A percentile compares a stretch with the other conserved stretches of the same genome.
Conservation (phyloP, 2,113 vertebrate species). For the Upupa epops region DNA sequence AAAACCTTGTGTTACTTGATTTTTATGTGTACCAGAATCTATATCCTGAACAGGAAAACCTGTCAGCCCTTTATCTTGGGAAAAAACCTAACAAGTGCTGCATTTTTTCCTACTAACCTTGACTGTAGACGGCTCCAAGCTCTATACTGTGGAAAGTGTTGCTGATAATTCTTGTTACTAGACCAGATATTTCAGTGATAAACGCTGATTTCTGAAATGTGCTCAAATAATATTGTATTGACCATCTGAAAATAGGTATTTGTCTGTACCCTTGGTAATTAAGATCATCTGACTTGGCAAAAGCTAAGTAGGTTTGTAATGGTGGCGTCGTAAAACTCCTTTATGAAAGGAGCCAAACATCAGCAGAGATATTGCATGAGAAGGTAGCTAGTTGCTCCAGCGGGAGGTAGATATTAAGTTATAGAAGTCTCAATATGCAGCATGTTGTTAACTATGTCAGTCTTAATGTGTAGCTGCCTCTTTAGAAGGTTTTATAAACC, state of each 20-base stretch:
- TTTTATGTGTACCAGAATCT: not conserved
- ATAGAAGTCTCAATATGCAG: not conserved
- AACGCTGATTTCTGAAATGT: not conserved
- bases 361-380: not conserved
- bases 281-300: not conserved
- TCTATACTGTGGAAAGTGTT: not conserved
- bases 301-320: not conserved
- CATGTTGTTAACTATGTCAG: not conserved
- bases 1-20: not conserved
- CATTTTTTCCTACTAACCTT: not conserved
- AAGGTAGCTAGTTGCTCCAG: not conserved
- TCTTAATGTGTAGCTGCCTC: not conserved
- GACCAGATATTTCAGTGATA: not conserved
- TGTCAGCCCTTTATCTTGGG: not conserved
- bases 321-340: not conserved
- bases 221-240: not conserved
- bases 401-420: not conserved
- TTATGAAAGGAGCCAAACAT: not conserved
- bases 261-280: not conserved
- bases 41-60: not conserved
- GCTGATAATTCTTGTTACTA: not conserved
- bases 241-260: not conserved
- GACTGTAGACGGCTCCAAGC: not conserved
- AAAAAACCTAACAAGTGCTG: not conserved
- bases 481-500: not conserved